Evolutionary conservation across 2,113 vertebrate species (phyloP).

Genomic region (Ariopsis seemanni): DNA sequence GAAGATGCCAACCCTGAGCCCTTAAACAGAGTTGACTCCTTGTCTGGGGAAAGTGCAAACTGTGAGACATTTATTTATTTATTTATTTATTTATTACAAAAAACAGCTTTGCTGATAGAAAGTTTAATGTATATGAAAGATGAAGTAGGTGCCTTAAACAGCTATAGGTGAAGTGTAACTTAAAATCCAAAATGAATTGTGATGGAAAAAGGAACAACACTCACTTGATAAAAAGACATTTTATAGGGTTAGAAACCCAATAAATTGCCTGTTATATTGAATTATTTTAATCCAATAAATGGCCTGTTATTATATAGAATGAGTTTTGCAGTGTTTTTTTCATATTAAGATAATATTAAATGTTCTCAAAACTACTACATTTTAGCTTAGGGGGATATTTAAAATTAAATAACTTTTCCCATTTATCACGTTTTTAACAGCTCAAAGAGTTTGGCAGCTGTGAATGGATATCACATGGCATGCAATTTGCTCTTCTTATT

Average conservation of each 20-base stretch:
- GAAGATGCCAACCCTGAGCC: conserved; percentile 61
- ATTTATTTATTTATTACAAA: neutral
- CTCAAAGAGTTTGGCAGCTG: neutral
- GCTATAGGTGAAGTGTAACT: neutral
- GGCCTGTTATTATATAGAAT: neutral
- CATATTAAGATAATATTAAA: neutral
- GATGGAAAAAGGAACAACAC: neutral
- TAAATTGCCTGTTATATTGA: neutral
- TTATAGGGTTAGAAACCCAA: neutral
- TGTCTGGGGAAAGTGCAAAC: conserved; percentile 59
- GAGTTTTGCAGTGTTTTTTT: neutral
- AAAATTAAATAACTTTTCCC: neutral
- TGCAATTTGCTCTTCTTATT: neutral
- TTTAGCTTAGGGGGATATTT: neutral
- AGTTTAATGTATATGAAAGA: neutral
- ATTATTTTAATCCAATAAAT: neutral
- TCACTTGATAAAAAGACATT: neutral
- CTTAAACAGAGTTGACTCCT: conserved; percentile 57
- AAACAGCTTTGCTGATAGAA: neutral
- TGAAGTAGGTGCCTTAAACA: neutral
- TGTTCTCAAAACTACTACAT: neutral
- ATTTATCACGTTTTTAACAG: conserved; percentile 11
- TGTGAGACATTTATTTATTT: conserved; percentile 57
- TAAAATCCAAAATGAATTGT: neutral
- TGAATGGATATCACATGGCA: neutral